A percentile compares a stretch with the other conserved stretches of the same genome.
Conservation (phyloP, 2,797 vertebrate genomes). For the Vireo griseus region DNA sequence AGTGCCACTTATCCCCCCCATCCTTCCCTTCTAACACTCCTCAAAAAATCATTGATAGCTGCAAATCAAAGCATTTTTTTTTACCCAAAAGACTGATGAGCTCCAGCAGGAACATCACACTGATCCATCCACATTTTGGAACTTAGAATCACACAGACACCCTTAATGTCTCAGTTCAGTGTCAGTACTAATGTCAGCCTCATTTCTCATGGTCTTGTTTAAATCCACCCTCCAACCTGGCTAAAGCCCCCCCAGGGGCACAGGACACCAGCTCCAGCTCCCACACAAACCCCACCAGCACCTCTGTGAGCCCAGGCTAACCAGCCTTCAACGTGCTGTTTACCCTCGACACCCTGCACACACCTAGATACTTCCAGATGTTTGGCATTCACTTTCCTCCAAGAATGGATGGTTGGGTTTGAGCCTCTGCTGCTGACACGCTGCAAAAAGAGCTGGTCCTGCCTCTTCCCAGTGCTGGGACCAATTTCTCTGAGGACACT, state of each 20-base stretch:
- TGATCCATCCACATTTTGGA: not conserved
- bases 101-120: not conserved
- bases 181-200: not conserved
- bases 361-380: rapidly evolving
- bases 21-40: not conserved
- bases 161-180: not conserved
- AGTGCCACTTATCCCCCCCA: not conserved
- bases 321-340: not conserved
- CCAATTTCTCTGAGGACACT: not conserved
- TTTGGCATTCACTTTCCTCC: not conserved
- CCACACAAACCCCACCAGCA: not conserved
- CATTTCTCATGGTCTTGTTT: not conserved
- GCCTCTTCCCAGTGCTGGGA: not conserved
- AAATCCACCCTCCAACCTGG: not conserved
- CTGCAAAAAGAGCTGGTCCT: not conserved
- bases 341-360: not conserved
- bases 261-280: not conserved
- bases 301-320: not conserved
- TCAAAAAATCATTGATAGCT: not conserved
- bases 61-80: not conserved
- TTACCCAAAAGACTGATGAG: not conserved
- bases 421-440: not conserved
- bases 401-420: not conserved
- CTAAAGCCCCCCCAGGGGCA: not conserved
- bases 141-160: not conserved